Evolutionary conservation across 2,888 invertebrate species (phyloP), one percentile per base, ranked within the genome.

Genomic region (Papilio protenor): DNA sequence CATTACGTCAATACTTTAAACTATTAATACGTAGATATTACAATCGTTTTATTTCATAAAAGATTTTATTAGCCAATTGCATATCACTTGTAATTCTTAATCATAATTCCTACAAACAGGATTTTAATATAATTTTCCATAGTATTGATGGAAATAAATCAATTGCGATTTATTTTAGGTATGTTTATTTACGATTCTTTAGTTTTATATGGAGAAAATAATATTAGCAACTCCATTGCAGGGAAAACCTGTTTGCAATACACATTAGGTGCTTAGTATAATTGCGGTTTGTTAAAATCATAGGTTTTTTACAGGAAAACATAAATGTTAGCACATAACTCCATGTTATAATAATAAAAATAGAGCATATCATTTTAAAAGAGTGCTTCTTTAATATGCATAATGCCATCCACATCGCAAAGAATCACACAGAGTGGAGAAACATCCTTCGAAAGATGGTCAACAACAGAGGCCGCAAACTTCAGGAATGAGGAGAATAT

Each of bases 11-110:
- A 69, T 45, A 45, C 5, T 69, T 66, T 18, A 33, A 69, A 69
- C 66, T 69, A 69, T 69, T 45, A 69, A 69, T 69, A 69, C 5
- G 45, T 21, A 11, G 66, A 66, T 66, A 69, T 45, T 69, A n/a
- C 8, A 16, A 40, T 14, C 0, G 10, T 61, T 4, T 27, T 61
- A 27, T 61, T 27, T 23, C 10, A 16, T 6, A 33, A 3, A 40
- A 12, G 8, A 2, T 16, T n/a, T 69, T 45, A n/a, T 18, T 10
- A 14, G n/a, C 10, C n/a, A 27, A 27, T 33, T 16, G 16, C 61
- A 18, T 69, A 40, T 66, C 11, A 16, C 18, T 0, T 33, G 10
- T n/a, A 40, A 61, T 27, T 61, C 6, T 18, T 66, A 21, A 66
- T 69, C n/a, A 21, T 18, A 45, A 69, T n/a, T n/a, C 3, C 66